Base-by-base conservation (phyloP, 2,113 vertebrate genomes). In the Hippocampus comes region DNA sequence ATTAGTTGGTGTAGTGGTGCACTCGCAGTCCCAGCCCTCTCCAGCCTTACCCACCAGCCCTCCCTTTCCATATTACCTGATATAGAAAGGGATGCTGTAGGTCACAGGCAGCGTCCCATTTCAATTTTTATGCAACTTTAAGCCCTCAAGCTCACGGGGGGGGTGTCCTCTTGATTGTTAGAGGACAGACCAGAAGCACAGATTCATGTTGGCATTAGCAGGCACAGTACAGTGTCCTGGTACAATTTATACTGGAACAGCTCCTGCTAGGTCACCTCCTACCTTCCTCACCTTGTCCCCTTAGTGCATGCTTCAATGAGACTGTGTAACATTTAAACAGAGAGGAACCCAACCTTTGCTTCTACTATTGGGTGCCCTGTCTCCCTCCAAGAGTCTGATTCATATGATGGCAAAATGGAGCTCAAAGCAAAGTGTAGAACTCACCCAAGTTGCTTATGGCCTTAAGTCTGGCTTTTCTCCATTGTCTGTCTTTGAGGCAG, bases 1-100 rank as follows among this genome's bases (percentile, higher is more conserved):
- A 91, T 92, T 93, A 92, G 82, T 81, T 48, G 86, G 87, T 90
- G 88, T 86, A 85, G 78, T 75, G 83, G 88, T 90, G 89, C 84
- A 78, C 76, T 70, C 83, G 64, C 53, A 34, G 85, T 82, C 86
- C 80, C 87, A 79, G 72, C 63, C 59, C 81, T 25, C 66, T 55
- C 60, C 70, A 25, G 42, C 51, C 27, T 49, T 57, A 57, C 64
- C 7, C 67, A 27, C 25, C 5, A 10, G 5, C 10, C 70, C 23
- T 15, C 48, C 65, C 46, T 84, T 69, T 76, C 77, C 78, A 82
- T 48, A 82, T 83, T 73, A 86, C 84, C 86, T 83, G 80, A 80
- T 81, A 77, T 73, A 82, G 82, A 80, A 75, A 34, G 55, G 73
- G 76, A 66, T 5, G 70, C 51, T 21, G 79, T 63, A 63, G 86